Evolutionary conservation across 1,140 invertebrate genomes (phyloP).

Genomic region (Eriocheir sinensis): DNA sequence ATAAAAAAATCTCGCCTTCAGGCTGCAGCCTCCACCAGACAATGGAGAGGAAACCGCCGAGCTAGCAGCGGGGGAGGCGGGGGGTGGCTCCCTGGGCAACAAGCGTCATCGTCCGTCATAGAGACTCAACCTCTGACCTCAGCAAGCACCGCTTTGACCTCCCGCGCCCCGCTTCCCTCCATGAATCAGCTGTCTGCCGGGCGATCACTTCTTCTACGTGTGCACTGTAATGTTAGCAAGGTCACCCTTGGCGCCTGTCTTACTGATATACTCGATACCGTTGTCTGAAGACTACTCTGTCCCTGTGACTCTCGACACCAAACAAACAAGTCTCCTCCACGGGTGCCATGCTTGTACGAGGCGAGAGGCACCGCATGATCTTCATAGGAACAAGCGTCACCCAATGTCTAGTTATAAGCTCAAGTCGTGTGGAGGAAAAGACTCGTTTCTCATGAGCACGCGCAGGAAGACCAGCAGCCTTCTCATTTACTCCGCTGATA

Average conservation of each 20-base stretch:
- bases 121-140: conserved; percentile 63
- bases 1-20: too few species aligned
- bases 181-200: conserved; percentile 54
- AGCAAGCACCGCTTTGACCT: conserved; percentile 56
- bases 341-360: too few species aligned
- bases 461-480: not conserved
- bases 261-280: not conserved
- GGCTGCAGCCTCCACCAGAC: too few species aligned
- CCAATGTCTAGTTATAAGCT: not conserved
- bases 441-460: not conserved
- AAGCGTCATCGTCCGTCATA: conserved; percentile 44
- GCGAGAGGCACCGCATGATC: too few species aligned
- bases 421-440: not conserved
- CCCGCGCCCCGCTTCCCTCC: conserved; percentile 34
- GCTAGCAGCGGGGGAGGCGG: not conserved
- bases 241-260: not conserved
- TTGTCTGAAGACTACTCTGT: not conserved
- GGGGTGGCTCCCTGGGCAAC: conserved; percentile 26
- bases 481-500: conserved; percentile 16
- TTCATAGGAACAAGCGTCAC: not conserved
- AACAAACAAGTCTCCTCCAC: not conserved
- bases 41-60: not conserved
- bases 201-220: not conserved
- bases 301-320: too few species aligned
- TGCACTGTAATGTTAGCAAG: conserved; percentile 9